Evolutionary conservation across 2,797 vertebrate genomes (phyloP), one percentile per base, ranked within the genome.

Genomic region (Poeciliopsis infans): DNA sequence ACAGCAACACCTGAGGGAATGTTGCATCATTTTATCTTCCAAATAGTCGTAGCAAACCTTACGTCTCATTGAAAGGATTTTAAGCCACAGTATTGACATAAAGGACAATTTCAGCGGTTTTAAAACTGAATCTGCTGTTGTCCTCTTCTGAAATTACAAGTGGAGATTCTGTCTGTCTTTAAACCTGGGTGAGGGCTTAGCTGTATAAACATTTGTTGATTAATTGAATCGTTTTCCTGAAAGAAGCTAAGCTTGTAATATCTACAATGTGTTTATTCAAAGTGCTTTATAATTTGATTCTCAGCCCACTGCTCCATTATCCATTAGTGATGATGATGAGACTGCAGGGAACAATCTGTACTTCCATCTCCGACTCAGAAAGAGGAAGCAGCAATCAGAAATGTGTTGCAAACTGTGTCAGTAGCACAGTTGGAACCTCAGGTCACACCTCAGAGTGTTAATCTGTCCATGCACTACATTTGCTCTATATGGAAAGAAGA

Each of bases 361-460:
- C 47, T 57, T 66, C 78, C 16, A 55, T 69, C 47, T 75, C 64
- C 36, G 61, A 69, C 45, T 61, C n/a, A 13, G 70, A 76, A 74
- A 55, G 39, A 41, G 5, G 5, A 20, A 51, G 64, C 70, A 71
- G 74, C 18, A 61, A 69, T 73, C 75, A 73, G 68, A 51, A 73
- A 39, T 80, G 33, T 76, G 76, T 74, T 83, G 45, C 74, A 69
- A 82, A 73, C 74, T 78, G 72, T 41, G 75, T 71, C 69, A 36
- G 25, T 71, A 79, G 79, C 81, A 80, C 46, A 41, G 45, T 31
- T 79, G 20, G 76, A 79, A 31, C 55, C 55, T 69, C 51, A 72
- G 61, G 28, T 76, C 43, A 55, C 57, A 70, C 47, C 68, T 66
- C 25, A 51, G 71, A 3, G 23, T 39, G 10, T 11, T 74, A 43